A percentile compares a stretch with the other conserved stretches of the same genome.
Conservation (phyloP, 1,140 invertebrate species). For the Calephelis virginiensis region DNA sequence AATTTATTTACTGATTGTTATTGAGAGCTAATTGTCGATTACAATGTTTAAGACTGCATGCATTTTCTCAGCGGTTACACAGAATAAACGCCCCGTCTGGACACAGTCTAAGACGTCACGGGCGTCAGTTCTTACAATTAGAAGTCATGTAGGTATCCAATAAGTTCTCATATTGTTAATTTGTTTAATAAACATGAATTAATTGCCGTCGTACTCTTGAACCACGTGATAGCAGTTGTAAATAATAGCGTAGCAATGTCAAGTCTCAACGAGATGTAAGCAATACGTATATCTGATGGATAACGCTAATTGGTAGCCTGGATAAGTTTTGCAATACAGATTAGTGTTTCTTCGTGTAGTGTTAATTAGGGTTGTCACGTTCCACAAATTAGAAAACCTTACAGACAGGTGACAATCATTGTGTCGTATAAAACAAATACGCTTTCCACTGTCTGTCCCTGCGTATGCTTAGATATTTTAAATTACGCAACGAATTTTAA, state of each 20-base stretch:
- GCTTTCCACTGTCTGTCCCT: too few relatives aligned
- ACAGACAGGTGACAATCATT: too few relatives aligned
- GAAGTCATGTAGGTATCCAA: slow-evolving; percentile 48
- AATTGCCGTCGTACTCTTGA: slow-evolving; percentile 37
- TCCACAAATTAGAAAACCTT: too few relatives aligned
- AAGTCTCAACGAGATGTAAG: slow-evolving; percentile 62
- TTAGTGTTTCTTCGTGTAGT: not conserved
- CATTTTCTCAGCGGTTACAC: not conserved
- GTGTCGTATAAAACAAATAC: too few relatives aligned
- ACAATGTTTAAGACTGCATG: too few relatives aligned
- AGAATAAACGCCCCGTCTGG: not conserved
- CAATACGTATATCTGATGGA: slow-evolving; percentile 41
- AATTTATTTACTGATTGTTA: too few relatives aligned
- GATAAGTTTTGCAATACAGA: slow-evolving; percentile 6
- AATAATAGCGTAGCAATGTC: slow-evolving; percentile 59
- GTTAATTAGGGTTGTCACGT: too few relatives aligned
- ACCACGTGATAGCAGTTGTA: slow-evolving; percentile 54
- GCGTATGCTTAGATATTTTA: too few relatives aligned
- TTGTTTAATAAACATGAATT: slow-evolving; percentile 72
- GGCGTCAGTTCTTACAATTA: slow-evolving; percentile 48
- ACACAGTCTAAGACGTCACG: slow-evolving; percentile 18
- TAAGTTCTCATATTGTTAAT: slow-evolving; percentile 57
- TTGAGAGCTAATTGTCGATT: too few relatives aligned
- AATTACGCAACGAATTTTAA: too few relatives aligned
- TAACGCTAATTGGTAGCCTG: slow-evolving; percentile 28